Conservation (phyloP, 2,113 vertebrate species). For the Sprattus sprattus region DNA sequence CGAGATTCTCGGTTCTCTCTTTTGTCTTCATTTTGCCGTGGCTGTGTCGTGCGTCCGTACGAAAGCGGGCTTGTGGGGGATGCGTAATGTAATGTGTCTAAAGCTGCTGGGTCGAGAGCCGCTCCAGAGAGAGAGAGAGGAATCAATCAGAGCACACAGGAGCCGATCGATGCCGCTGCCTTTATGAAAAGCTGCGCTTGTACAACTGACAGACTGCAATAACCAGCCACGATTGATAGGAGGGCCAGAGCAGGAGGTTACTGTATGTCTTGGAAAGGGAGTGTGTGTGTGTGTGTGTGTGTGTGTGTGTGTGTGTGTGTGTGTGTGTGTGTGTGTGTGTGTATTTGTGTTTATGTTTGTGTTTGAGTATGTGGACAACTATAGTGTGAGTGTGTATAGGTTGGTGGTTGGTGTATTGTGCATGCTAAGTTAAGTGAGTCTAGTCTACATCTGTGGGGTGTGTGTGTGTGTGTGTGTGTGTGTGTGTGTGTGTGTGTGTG, state of each 20-base stretch:
- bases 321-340: too few relatives aligned
- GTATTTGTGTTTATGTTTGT: neutral
- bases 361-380: neutral
- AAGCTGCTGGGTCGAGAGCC: neutral
- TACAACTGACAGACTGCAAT: neutral
- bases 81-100: neutral
- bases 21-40: neutral
- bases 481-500: neutral
- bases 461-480: too few relatives aligned
- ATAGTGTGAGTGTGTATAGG: neutral
- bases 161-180: neutral
- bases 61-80: neutral
- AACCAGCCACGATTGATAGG: neutral
- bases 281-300: constrained; percentile 15
- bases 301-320: neutral
- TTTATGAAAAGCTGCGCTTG: constrained; percentile 3
- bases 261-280: neutral
- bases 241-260: neutral
- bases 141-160: neutral
- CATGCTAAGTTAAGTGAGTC: neutral
- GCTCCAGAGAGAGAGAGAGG: constrained; percentile 7
- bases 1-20: too few relatives aligned
- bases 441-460: neutral
- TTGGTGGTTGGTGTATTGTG: neutral
- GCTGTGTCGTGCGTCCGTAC: neutral